Conservation (phyloP, 1,140 invertebrate species). For the Limonius californicus region DNA sequence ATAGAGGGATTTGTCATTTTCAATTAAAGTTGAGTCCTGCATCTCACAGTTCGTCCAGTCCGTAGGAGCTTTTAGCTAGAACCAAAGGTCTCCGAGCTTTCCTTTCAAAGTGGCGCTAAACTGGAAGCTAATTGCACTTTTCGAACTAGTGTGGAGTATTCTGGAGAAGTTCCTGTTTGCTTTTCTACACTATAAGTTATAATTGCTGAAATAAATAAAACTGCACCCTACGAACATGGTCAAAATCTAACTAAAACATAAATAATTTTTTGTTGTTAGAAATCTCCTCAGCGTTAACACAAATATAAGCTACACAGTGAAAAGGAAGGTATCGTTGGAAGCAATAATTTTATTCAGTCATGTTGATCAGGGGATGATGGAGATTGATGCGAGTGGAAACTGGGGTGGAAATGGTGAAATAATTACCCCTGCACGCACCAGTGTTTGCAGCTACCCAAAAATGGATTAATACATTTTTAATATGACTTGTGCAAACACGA, state of each 20-base stretch:
- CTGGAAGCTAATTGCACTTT: conserved; percentile 9
- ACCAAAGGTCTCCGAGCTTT: conserved; percentile 9
- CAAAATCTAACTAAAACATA: too few species aligned
- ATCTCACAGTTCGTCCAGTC: conserved; percentile 13
- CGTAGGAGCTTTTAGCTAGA: conserved; percentile 9
- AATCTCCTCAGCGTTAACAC: too few species aligned
- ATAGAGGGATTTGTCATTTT: conserved; percentile 51
- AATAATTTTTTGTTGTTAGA: too few species aligned
- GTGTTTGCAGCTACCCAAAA: conserved; percentile 41
- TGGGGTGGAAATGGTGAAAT: conserved; percentile 45
- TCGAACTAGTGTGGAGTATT: too few species aligned
- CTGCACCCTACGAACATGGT: too few species aligned
- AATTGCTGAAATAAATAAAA: background rate
- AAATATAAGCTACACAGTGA: too few species aligned
- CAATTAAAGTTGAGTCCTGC: conserved; percentile 48
- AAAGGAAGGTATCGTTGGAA: too few species aligned
- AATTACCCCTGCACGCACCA: conserved; percentile 39
- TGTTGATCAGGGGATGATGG: conserved; percentile 44
- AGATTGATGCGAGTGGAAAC: conserved; percentile 38
- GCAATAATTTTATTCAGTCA: conserved; percentile 16
- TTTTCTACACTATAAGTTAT: too few species aligned
- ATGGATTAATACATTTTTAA: conserved; percentile 48
- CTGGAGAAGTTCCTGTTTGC: too few species aligned
- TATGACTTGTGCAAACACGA: conserved; percentile 43
- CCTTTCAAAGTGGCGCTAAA: conserved; percentile 2